Evolutionary conservation across 2,113 vertebrate genomes (phyloP), one percentile per base, ranked within the genome.

Genomic region (Thymallus thymallus): DNA sequence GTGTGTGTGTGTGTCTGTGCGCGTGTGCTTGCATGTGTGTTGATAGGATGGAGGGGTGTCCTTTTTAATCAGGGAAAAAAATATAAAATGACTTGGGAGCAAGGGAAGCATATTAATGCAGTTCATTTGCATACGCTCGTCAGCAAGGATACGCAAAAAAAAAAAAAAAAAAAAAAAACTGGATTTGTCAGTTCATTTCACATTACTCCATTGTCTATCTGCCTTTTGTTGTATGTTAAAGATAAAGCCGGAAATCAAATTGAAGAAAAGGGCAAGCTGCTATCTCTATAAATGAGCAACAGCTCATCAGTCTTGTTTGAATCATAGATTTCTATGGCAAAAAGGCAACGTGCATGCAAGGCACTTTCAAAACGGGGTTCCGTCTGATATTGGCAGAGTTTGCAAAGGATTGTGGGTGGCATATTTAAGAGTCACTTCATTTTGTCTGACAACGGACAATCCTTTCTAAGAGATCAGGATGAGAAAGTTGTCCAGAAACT

Each of bases 261-360:
- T 88, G 90, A 89, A 92, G 91, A 92, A 93, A 93, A 93, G 91
- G 92, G 91, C 92, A 93, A 90, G 90, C 92, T 89, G 91, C 91
- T 93, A 93, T 93, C 92, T 93, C 90, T 82, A 85, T 88, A 91
- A 93, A 91, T 91, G 91, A 94, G 91, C 90, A 92, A 92, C 90
- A 88, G 90, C 91, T 92, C 93, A 92, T 93, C 91, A 92, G 90
- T 88, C 77, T 89, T 84, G 88, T 90, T 93, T 89, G 91, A 93
- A 92, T 93, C 91, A 89, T 85, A 92, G 91, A 93, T 93, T 92
- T 92, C 85, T 90, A 89, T 89, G 92, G 91, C 89, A 87, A 91
- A n/a, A 91, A 91, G 85, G 88, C 87, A 87, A 80, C 78, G 65
- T 69, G 85, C 87, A 64, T 82, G 84, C 87, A 86, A 88, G 78